phyloP scores from a whole-genome alignment of 2,888 invertebrate species.

The Ectemnius cavifrons region DNA sequence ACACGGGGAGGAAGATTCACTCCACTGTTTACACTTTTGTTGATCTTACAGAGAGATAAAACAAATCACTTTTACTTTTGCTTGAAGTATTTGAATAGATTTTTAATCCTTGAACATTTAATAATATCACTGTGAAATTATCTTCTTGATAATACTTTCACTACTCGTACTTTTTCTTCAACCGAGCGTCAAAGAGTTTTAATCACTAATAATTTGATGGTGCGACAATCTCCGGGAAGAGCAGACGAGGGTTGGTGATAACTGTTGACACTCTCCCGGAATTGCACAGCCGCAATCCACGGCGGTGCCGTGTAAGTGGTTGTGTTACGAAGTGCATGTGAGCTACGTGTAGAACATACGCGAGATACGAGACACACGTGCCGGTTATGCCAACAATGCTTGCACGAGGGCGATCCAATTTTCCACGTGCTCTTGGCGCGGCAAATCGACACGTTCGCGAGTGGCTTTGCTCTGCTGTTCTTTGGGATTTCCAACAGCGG shows the following conservation, averaged over 20 bases:
- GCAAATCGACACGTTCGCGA: constrained; percentile 7
- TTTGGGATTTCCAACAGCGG: too few relatives aligned
- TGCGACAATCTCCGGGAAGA: neutral
- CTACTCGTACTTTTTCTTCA: too few relatives aligned
- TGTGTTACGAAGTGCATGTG: constrained; percentile 8
- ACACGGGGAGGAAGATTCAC: too few relatives aligned
- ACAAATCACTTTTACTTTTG: too few relatives aligned
- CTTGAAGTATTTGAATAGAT: too few relatives aligned
- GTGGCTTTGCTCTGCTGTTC: neutral
- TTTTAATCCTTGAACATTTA: too few relatives aligned
- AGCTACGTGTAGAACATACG: constrained; percentile 35
- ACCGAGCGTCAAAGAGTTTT: too few relatives aligned
- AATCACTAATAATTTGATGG: too few relatives aligned
- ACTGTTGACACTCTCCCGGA: neutral
- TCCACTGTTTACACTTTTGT: too few relatives aligned
- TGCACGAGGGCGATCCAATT: constrained; percentile 42
- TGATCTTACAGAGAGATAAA: too few relatives aligned
- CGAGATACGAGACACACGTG: constrained; percentile 35
- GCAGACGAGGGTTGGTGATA: neutral
- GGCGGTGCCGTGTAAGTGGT: neutral
- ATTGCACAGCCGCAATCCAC: neutral
- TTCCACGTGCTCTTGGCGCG: constrained; percentile 25
- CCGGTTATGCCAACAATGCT: constrained; percentile 48
- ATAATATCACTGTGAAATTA: too few relatives aligned
- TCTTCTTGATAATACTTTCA: too few relatives aligned